Base-by-base conservation (phyloP, 2,888 invertebrate species). In the Pollenia labialis region DNA sequence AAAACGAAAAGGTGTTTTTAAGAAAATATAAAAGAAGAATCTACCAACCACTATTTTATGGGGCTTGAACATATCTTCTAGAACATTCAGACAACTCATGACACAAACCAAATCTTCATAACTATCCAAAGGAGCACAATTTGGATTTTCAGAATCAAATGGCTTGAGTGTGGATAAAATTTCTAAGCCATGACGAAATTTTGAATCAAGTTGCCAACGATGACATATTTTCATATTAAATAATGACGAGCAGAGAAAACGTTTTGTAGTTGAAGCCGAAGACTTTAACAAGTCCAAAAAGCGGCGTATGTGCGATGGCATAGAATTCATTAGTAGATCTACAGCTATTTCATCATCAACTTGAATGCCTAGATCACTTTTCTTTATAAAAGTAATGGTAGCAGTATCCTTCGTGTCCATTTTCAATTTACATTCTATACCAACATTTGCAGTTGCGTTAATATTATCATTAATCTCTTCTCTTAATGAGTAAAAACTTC, bases 81-180 rank as follows among this genome's bases (percentile, higher is more conserved):
- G 83, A 10, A 88, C 89, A 12, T 89, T 88, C 18, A 93, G 76
- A 77, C 91, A 91, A 0, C 88, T 89, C 87, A 93, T 89, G 2
- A 90, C 90, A 12, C 89, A 90, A 0, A 91, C 92, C 66, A 93
- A 90, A 23, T 89, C 86, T 32, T 92, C 91, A 79, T 92, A 92
- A 72, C 87, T 91, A 8, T 90, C 88, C 3, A 87, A 52, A 4
- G 74, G 46, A 0, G 66, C 66, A 56, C 64, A 14, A 14, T 71
- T 56, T 0, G 14, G 14, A 8, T 14, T 40, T 4, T 66, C 62
- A 0, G 82, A 10, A 18, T 86, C 81, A 1, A 85, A 85, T 16
- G 76, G 75, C 40, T 88, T 87, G 56, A 90, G 80, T 46, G 87
- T 85, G 64, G 90, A 88, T 50, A 92, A 54, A n/a, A 90, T 79